These are phyloP conservation scores for Dendrocopos noguchii DNA, from an alignment of 2,113 vertebrate genomes.

Conservation along the genomic window DNA sequence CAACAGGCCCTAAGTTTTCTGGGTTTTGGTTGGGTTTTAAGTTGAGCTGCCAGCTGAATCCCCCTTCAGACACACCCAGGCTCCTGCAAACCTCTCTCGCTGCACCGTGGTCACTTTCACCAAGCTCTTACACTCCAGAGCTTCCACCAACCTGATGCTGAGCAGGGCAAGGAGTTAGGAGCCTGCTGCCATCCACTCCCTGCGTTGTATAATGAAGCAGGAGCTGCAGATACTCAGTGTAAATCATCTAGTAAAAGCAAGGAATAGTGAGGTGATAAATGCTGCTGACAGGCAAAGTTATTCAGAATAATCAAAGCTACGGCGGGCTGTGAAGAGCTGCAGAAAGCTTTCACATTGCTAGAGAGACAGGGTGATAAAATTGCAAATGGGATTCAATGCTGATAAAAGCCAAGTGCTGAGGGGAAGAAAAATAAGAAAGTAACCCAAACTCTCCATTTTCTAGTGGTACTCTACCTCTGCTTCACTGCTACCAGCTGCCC, in stretches of 20 bases:
- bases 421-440: conserved; percentile 48
- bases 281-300: conserved; percentile 45
- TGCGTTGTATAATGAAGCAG: neutral
- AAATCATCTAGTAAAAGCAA: conserved; percentile 21
- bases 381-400: conserved; percentile 70
- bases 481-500: conserved; percentile 48
- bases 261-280: conserved; percentile 47
- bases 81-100: neutral
- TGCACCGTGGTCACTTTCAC: neutral
- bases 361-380: conserved; percentile 70
- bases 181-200: neutral
- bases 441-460: conserved; percentile 55
- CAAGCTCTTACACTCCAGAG: neutral
- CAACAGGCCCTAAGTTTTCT: neutral
- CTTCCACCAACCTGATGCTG: neutral
- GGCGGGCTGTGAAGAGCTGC: conserved; percentile 49
- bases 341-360: conserved; percentile 66
- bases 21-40: neutral
- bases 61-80: neutral
- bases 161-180: rapidly evolving
- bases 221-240: neutral
- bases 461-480: conserved; percentile 47
- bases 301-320: conserved; percentile 61
- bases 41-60: neutral
- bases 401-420: conserved; percentile 57